phyloP scores from a whole-genome alignment of 2,113 vertebrate genomes.

The Casuarius casuarius region DNA sequence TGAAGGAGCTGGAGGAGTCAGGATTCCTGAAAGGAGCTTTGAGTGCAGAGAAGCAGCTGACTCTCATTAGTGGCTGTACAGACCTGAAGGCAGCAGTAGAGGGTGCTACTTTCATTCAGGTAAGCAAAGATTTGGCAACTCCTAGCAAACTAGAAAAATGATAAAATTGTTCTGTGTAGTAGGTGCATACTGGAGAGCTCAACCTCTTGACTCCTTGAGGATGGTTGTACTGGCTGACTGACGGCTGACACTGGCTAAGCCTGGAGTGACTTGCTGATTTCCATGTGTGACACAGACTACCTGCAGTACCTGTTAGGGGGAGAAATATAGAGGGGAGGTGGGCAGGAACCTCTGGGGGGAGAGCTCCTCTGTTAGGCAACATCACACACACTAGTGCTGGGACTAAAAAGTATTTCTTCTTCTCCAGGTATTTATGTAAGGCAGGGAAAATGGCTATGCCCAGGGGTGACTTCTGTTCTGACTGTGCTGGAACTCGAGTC shows the following conservation, averaged over 20 bases:
- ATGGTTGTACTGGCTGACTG: not conserved
- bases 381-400: not conserved
- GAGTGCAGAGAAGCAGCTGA: conserved; percentile 79
- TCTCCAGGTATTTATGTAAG: not conserved
- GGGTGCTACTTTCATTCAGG: conserved; percentile 92
- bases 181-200: not conserved
- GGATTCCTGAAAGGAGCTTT: conserved; percentile 85
- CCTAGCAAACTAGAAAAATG: not conserved
- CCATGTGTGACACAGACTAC: not conserved
- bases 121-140: conserved; percentile 56
- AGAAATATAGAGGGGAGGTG: accelerated
- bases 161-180: not conserved
- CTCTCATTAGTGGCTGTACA: conserved; percentile 82
- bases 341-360: not conserved
- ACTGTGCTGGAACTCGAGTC: not conserved
- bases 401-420: not conserved
- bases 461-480: not conserved
- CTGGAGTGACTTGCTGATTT: not conserved
- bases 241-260: not conserved
- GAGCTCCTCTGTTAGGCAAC: not conserved
- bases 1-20: conserved; percentile 82
- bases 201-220: not conserved
- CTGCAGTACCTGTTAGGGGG: not conserved
- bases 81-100: conserved; percentile 85
- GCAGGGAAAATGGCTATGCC: not conserved